phyloP scores from a whole-genome alignment of 2,113 vertebrate genomes.

The Calyptommatus sinebrachiatus region DNA sequence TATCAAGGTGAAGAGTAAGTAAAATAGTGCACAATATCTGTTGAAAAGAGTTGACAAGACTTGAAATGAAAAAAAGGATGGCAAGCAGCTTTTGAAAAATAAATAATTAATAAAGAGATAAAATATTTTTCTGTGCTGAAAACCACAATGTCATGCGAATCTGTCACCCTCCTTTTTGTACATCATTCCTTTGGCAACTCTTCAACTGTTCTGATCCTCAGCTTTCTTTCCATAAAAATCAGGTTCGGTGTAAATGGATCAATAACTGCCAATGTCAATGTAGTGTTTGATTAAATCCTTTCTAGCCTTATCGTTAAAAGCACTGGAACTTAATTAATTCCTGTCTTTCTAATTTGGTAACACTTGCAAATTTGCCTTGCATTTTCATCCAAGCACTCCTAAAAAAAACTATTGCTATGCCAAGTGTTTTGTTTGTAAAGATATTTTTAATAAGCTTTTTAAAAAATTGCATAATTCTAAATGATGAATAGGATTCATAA shows the following conservation, averaged over 20 bases:
- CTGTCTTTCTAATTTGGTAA: slow-evolving; percentile 49
- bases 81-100: not conserved
- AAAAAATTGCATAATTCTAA: slow-evolving; percentile 10
- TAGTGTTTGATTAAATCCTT: slow-evolving; percentile 52
- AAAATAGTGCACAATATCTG: not conserved
- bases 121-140: slow-evolving; percentile 27
- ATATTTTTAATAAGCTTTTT: slow-evolving; percentile 2
- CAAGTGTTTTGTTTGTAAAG: not conserved
- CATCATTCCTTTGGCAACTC: slow-evolving; percentile 30
- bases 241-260: slow-evolving; percentile 33
- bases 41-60: slow-evolving; percentile 9
- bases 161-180: slow-evolving; percentile 3
- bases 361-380: slow-evolving; percentile 31
- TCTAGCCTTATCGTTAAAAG: slow-evolving; percentile 41
- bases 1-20: not conserved
- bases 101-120: slow-evolving; percentile 27
- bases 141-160: slow-evolving; percentile 32
- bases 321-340: slow-evolving; percentile 47
- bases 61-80: slow-evolving; percentile 1
- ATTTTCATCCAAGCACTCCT: slow-evolving; percentile 41
- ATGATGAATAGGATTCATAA: not conserved
- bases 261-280: slow-evolving; percentile 44
- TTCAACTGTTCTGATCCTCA: slow-evolving; percentile 32
- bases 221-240: slow-evolving; percentile 26
- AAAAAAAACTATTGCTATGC: not conserved